Percentiles rank a stretch among this genome's conserved stretches.
phyloP scores from a whole-genome alignment of 2,113 vertebrate species.

The Tautogolabrus adspersus region DNA sequence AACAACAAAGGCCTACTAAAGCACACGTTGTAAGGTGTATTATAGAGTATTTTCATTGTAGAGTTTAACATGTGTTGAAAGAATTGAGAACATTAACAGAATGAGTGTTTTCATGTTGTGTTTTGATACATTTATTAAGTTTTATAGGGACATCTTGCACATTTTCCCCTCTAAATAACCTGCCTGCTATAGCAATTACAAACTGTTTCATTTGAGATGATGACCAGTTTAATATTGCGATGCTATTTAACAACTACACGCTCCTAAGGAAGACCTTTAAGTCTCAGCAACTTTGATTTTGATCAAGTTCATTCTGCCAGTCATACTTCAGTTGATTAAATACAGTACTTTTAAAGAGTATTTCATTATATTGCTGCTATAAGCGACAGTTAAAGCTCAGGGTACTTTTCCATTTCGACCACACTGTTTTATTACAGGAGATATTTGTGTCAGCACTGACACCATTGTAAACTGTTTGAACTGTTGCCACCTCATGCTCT shows the following conservation, averaged over 20 bases:
- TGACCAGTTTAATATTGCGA: not conserved
- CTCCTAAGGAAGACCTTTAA: not conserved
- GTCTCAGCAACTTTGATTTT: not conserved
- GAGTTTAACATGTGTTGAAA: not conserved
- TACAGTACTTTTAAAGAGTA: not conserved
- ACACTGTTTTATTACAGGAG: not conserved
- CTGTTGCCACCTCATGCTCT: conserved; percentile 10
- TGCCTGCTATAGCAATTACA: not conserved
- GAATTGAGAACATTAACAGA: too few species aligned
- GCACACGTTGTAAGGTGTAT: not conserved
- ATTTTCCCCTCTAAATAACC: not conserved
- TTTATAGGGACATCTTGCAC: not conserved
- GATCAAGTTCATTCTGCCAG: not conserved
- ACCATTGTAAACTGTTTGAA: conserved; percentile 20
- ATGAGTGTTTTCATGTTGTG: not conserved
- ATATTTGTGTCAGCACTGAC: not conserved
- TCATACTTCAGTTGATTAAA: too few species aligned
- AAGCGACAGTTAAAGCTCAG: not conserved
- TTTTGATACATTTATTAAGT: not conserved
- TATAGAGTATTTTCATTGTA: too few species aligned
- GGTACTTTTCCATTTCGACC: not conserved
- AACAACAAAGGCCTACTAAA: not conserved
- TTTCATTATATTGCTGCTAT: too few species aligned
- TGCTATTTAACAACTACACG: not conserved
- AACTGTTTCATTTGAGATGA: not conserved